Evolutionary conservation across 2,113 vertebrate species (phyloP).

Genomic region (Beaufortia kweichowensis): DNA sequence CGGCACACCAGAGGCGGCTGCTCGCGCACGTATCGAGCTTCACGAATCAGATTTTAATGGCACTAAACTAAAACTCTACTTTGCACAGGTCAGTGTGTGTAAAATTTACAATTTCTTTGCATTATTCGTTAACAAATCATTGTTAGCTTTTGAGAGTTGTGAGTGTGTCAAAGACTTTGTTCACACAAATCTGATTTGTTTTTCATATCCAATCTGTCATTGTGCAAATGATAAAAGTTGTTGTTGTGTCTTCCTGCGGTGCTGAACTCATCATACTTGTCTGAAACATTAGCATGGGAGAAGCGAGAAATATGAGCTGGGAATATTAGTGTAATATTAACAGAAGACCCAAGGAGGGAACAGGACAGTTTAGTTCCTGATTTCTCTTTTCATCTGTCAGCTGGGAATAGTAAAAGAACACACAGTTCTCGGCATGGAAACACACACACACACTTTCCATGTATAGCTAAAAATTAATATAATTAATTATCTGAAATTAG

Average conservation of each 20-base stretch:
- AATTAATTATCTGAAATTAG: not conserved
- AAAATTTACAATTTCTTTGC: not conserved
- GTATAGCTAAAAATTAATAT: not conserved
- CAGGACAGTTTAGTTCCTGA: not conserved
- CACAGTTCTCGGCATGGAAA: conserved; percentile 2
- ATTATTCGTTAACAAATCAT: conserved; percentile 5
- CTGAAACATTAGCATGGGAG: not conserved
- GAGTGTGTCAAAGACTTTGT: too few relatives aligned
- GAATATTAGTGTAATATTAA: not conserved
- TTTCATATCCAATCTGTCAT: too few relatives aligned
- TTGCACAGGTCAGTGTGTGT: conserved; percentile 83
- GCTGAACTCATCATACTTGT: too few relatives aligned
- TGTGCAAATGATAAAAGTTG: too few relatives aligned
- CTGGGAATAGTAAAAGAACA: not conserved
- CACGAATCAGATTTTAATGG: conserved; percentile 90
- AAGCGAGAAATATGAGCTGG: not conserved
- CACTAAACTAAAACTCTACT: conserved; percentile 91
- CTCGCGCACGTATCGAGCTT: conserved; percentile 90
- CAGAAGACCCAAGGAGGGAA: conserved; percentile 1
- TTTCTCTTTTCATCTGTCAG: conserved; percentile 8
- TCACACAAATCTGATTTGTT: too few relatives aligned
- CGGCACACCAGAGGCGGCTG: conserved; percentile 90
- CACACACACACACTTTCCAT: not conserved
- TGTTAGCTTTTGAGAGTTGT: not conserved
- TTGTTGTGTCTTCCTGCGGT: too few relatives aligned